A percentile compares a stretch with the other conserved stretches of the same genome.
Evolutionary conservation across 2,113 vertebrate genomes (phyloP).

Genomic region (Rallus limicola): DNA sequence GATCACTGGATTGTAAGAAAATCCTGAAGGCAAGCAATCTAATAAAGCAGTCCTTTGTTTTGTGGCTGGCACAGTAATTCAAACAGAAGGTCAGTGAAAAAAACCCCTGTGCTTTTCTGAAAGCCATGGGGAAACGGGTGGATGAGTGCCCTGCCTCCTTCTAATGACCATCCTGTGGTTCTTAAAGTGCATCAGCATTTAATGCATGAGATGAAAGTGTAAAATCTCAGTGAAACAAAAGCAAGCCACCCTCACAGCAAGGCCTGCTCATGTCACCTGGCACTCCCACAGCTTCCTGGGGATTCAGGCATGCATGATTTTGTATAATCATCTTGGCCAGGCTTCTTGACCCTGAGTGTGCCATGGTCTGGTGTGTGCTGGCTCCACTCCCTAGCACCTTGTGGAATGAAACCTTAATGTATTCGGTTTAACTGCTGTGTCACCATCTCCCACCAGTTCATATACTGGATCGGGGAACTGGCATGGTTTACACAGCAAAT

Average conservation of each 20-base stretch:
- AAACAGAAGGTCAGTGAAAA: neutral
- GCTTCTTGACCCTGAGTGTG: neutral
- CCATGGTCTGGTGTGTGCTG: neutral
- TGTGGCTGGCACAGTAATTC: neutral
- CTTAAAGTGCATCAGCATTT: neutral
- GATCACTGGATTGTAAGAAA: neutral
- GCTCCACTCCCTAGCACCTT: neutral
- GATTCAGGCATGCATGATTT: neutral
- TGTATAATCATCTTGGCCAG: neutral
- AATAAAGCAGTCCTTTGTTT: slow-evolving; percentile 3
- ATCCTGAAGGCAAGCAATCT: neutral
- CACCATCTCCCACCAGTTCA: neutral
- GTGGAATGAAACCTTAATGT: neutral
- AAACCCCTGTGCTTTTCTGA: neutral
- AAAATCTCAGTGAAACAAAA: neutral
- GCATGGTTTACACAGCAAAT: neutral
- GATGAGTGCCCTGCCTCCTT: neutral
- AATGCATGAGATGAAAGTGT: neutral
- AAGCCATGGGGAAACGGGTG: neutral
- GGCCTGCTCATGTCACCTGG: neutral
- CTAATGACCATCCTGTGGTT: neutral
- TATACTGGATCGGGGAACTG: neutral
- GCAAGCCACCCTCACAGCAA: neutral
- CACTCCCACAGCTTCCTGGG: neutral
- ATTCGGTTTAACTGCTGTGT: neutral